phyloP scores from a whole-genome alignment of 2,113 vertebrate genomes.

The Eretmodus cyanostictus region DNA sequence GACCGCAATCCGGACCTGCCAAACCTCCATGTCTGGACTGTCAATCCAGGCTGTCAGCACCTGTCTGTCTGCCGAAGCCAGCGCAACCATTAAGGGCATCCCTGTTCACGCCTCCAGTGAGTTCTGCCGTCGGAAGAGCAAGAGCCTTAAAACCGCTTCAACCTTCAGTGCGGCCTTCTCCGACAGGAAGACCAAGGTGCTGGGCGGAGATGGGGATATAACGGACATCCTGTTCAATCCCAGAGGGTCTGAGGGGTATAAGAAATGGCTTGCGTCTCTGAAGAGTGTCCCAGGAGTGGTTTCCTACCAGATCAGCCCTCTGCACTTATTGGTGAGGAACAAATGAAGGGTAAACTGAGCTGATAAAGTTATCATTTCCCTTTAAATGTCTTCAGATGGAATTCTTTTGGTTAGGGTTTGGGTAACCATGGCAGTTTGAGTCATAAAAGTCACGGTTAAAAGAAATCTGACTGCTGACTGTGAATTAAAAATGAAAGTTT shows the following conservation, averaged over 20 bases:
- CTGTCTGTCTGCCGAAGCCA: conserved; percentile 23
- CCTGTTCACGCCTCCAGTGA: fast-evolving
- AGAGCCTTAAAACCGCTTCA: not conserved
- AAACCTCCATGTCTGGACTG: conserved; percentile 18
- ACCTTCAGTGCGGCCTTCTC: conserved; percentile 30
- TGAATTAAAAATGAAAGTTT: not conserved
- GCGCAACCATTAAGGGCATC: not conserved
- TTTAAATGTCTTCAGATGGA: not conserved
- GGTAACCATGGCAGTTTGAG: not conserved
- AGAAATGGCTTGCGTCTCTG: conserved; percentile 15
- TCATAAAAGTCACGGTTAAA: not conserved
- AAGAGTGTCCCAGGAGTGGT: conserved; percentile 44
- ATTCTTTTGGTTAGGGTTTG: not conserved
- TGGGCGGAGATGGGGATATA: conserved; percentile 1
- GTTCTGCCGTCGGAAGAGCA: conserved; percentile 15
- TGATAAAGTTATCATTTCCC: not conserved
- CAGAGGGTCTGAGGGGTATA: not conserved
- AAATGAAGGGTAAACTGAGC: not conserved
- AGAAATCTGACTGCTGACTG: not conserved
- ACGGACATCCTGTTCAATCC: conserved; percentile 34
- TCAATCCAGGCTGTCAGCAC: not conserved
- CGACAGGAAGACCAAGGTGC: conserved; percentile 10
- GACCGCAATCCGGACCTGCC: conserved; percentile 43
- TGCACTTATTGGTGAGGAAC: conserved; percentile 54
- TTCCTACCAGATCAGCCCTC: conserved; percentile 55